Evolutionary conservation across 2,888 invertebrate genomes (phyloP), one percentile per base, ranked within the genome.

Genomic region (Altica lythri): DNA sequence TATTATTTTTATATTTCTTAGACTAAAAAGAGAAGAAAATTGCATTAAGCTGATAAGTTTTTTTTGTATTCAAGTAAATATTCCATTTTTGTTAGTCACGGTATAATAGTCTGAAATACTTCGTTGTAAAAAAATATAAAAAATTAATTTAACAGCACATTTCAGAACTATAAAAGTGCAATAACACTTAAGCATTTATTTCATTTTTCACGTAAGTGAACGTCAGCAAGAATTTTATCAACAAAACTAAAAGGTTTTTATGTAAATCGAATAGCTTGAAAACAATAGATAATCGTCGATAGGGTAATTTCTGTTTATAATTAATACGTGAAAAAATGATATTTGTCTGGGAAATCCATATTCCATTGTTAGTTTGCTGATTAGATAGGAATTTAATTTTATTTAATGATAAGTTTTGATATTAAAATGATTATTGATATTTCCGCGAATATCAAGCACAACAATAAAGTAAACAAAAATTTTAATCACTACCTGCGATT

Each of bases 221-320:
- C 40, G 37, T 47, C 38, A 47, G 47, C 47, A 17, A 19, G 29
- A 47, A 38, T 47, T 37, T 47, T 37, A 47, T 47, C 47, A 38
- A 38, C 29, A 16, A n/a, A n/a, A 44, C 57, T 47, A 53, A 52
- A 56, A 40, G 40, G n/a, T n/a, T 40, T 40, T 40, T 40, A 40
- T 40, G 40, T 40, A 40, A 40, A 40, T 22, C 22, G 40, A 19
- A 10, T 22, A 22, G 16, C 16, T 10, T 12, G 40, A 40, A 40
- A 40, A 40, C 40, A 40, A 40, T 40, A 40, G 25, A 40, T 40
- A 40, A 40, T 40, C 40, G 40, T 12, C 25, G 35, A 22, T 22
- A 40, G 22, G 22, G 25, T 40, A 40, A 22, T 40, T 40, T 22
- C 40, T 40, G 40, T 40, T 40, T 40, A 40, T 40, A 40, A 40